These are phyloP conservation scores for Numida meleagris DNA, from an alignment of 2,113 vertebrate species.

Conservation along the genomic window DNA sequence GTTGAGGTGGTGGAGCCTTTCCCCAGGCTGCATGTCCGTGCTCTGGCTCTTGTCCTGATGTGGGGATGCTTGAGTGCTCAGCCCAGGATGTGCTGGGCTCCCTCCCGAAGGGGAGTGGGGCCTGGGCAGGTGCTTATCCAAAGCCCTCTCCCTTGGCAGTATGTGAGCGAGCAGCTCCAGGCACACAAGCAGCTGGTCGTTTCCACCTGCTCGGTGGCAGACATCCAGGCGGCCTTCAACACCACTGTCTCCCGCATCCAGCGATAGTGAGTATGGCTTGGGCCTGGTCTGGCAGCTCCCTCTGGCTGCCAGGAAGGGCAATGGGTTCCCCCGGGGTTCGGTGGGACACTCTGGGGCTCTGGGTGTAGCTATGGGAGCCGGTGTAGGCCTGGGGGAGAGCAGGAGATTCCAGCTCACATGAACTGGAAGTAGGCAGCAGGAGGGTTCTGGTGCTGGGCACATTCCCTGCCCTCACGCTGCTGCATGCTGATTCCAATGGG, in stretches of 20 bases:
- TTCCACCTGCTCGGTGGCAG: constrained; percentile 92
- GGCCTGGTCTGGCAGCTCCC: background rate
- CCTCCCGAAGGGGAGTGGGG: fast-evolving
- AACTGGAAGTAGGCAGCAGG: background rate
- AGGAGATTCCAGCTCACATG: fast-evolving
- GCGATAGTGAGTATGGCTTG: constrained; percentile 88
- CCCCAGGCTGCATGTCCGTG: background rate
- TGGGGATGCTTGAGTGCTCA: background rate
- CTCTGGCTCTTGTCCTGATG: background rate
- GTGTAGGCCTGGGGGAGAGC: background rate
- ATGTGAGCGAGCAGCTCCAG: constrained; percentile 78
- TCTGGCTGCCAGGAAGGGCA: background rate
- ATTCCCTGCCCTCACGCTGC: background rate
- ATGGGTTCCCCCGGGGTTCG: background rate
- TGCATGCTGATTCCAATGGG: background rate
- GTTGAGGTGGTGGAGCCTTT: fast-evolving
- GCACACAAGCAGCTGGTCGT: constrained; percentile 92
- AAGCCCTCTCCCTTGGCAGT: constrained; percentile 45
- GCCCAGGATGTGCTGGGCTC: background rate
- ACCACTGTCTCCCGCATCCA: constrained; percentile 97
- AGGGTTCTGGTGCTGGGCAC: background rate
- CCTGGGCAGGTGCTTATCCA: background rate
- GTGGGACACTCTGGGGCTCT: background rate
- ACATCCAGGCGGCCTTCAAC: constrained; percentile 97
- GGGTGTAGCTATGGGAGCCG: background rate